Base-by-base conservation (phyloP, 2,888 invertebrate species). In the Drosophila algonquin region DNA sequence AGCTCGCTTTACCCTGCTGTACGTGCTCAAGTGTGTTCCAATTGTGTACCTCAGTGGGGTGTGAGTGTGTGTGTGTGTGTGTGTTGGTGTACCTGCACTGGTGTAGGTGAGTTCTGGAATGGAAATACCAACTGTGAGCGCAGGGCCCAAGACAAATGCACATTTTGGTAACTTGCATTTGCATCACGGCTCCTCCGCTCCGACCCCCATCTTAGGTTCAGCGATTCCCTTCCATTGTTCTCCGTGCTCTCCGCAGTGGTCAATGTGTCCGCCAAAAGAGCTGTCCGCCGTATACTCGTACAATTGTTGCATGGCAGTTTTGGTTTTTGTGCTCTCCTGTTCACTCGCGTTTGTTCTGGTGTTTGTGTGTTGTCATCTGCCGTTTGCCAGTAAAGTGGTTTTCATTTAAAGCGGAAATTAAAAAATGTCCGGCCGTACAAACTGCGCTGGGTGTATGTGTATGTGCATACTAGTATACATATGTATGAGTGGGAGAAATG, bases 321-420 rank as follows among this genome's bases (percentile, higher is more conserved):
- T 63, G 46, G 71, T 57, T 73, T 62, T 46, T 63, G 72, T 46
- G 21, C 35, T 12, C n/a, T 16, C 56, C 14, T 4, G 24, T n/a
- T 16, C n/a, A 21, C 21, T 9, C 16, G 40, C 9, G 10, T 48
- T n/a, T 40, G 45, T 18, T 7, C 40, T 7, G 14, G 55, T 60
- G 18, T 58, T 30, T 54, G 60, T 70, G 12, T 72, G 64, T 64
- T 47, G 24, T 40, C 18, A n/a, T 24, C 50, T 21, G 6, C 6
- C 35, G 45, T 46, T 16, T 30, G 16, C 63, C 69, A 24, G 54
- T 74, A 78, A 89, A 80, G 81, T 76, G 87, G 81, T 77, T 83
- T 83, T 87, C 81, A 83, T 87, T 85, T 89, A 83, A 73, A 89
- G 69, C 87, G 87, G 84, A 85, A 85, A 85, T 85, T 85, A 89